Evolutionary conservation across 2,797 vertebrate genomes (phyloP).

Genomic region (Chelon labrosus): DNA sequence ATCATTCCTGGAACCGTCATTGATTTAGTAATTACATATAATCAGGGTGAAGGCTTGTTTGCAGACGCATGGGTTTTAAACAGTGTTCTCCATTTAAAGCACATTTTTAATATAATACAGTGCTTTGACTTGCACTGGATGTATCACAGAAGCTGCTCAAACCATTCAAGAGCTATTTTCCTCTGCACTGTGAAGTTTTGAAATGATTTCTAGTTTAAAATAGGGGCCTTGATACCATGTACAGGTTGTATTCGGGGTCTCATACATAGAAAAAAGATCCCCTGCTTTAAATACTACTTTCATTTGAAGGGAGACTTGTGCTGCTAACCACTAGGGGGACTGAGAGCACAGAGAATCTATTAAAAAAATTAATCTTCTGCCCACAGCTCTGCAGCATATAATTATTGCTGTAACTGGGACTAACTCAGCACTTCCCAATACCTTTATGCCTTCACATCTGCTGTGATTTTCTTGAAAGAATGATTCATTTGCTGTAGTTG

Average conservation of each 20-base stretch:
- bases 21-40: slow-evolving; percentile 1
- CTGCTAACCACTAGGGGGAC: slow-evolving; percentile 78
- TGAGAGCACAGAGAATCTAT: slow-evolving; percentile 73
- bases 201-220: slow-evolving; percentile 9
- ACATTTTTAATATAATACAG: not conserved
- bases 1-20: not conserved
- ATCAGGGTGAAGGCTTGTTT: not conserved
- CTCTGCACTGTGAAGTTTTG: slow-evolving; percentile 14
- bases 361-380: slow-evolving; percentile 11
- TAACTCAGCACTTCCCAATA: not conserved
- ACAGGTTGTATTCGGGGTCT: slow-evolving; percentile 22
- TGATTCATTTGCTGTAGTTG: slow-evolving; percentile 12
- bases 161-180: slow-evolving; percentile 6
- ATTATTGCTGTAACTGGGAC: slow-evolving; percentile 11
- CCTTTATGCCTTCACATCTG: slow-evolving; percentile 6
- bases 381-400: slow-evolving; percentile 17
- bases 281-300: slow-evolving; percentile 24
- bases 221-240: not conserved
- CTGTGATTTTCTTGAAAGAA: slow-evolving; percentile 1
- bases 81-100: not conserved
- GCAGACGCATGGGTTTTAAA: not conserved
- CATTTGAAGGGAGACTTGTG: slow-evolving; percentile 8
- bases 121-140: slow-evolving; percentile 1
- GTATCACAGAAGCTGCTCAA: not conserved
- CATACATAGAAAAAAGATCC: slow-evolving; percentile 14